A percentile compares a stretch with the other conserved stretches of the same genome.
Conservation (phyloP, 23 tunicate genomes). For the Corella eumyota region DNA sequence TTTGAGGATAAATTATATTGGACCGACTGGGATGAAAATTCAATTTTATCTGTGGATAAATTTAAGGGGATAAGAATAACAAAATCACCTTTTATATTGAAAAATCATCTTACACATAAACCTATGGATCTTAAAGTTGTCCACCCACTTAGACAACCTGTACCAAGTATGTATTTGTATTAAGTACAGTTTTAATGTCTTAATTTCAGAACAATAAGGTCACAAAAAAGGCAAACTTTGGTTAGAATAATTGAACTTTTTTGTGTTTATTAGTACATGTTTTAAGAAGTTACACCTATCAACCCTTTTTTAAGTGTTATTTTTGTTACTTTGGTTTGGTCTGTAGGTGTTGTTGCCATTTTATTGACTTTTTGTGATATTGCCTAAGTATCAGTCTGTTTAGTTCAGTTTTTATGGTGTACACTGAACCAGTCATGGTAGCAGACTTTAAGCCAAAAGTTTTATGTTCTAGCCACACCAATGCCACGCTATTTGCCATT, state of each 20-base stretch:
- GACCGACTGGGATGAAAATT: slow-evolving; percentile 41
- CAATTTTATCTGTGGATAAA: slow-evolving; percentile 24
- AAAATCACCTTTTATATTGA: too few species aligned
- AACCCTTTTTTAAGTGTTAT: background rate
- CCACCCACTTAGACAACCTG: slow-evolving; percentile 60
- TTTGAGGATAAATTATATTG: slow-evolving; percentile 61
- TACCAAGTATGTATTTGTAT: slow-evolving; percentile 4
- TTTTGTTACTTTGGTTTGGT: background rate
- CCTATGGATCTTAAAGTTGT: slow-evolving; percentile 55
- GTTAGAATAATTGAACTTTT: too few species aligned
- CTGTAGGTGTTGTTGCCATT: background rate
- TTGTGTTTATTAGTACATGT: too few species aligned
- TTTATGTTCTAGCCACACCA: too few species aligned
- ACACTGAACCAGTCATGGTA: too few species aligned
- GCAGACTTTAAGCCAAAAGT: too few species aligned
- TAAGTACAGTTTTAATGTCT: background rate
- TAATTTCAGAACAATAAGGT: too few species aligned
- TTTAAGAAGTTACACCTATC: background rate
- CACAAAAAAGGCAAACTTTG: too few species aligned
- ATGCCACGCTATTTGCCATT: too few species aligned
- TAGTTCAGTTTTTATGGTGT: too few species aligned
- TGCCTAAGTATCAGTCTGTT: too few species aligned
- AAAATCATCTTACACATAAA: slow-evolving; percentile 3
- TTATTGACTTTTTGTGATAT: too few species aligned
- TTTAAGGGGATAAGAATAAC: slow-evolving; percentile 1